phyloP scores from a whole-genome alignment of 2,888 invertebrate species.

The Antitype chi region DNA sequence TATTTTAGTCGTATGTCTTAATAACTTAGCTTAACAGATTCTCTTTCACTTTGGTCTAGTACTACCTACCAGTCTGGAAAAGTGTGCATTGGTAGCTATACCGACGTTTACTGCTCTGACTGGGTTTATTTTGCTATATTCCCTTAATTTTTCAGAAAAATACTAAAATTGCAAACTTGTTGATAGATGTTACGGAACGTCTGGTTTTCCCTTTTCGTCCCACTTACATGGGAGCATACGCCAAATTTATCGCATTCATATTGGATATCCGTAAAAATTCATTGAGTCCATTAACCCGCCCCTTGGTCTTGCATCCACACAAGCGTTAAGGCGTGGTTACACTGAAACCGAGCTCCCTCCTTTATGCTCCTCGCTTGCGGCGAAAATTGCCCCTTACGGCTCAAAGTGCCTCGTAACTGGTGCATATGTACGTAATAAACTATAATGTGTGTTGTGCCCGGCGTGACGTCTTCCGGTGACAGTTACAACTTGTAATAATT shows the following conservation, averaged over 20 bases:
- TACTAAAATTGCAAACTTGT: background rate
- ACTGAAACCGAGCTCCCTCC: conserved; percentile 81
- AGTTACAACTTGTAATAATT: conserved; percentile 66
- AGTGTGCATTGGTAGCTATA: background rate
- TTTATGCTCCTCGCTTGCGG: conserved; percentile 80
- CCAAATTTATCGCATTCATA: conserved; percentile 52
- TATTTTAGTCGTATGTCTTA: background rate
- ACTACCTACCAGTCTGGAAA: background rate
- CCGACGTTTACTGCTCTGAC: background rate
- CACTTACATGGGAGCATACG: conserved; percentile 19
- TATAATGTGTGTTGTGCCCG: conserved; percentile 79
- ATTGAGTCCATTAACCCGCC: conserved; percentile 70
- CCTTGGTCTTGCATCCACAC: conserved; percentile 72
- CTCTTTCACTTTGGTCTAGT: background rate
- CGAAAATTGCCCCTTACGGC: conserved; percentile 85
- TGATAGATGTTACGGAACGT: background rate
- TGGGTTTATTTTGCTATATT: background rate
- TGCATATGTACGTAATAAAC: conserved; percentile 83
- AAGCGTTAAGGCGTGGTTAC: conserved; percentile 85
- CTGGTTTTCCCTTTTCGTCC: conserved; percentile 14
- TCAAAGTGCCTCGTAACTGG: conserved; percentile 81
- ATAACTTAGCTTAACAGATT: background rate
- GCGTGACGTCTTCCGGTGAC: conserved; percentile 85
- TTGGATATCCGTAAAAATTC: conserved; percentile 61
- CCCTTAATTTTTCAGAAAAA: background rate